phyloP scores from a whole-genome alignment of 2,113 vertebrate species.

The Columba livia region DNA sequence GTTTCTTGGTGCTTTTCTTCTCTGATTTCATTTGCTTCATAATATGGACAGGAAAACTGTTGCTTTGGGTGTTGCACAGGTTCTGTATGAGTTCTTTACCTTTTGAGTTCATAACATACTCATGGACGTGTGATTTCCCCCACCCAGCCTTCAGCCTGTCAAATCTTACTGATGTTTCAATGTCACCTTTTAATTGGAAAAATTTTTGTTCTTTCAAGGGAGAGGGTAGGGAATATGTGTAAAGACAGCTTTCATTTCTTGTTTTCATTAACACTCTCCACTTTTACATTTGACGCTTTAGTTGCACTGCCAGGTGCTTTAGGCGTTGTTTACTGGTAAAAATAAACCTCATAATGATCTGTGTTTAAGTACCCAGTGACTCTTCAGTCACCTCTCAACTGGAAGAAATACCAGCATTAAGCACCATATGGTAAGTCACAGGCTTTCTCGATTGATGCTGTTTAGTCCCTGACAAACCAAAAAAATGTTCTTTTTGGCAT shows the following conservation, averaged over 20 bases:
- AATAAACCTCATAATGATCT: background rate
- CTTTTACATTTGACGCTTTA: background rate
- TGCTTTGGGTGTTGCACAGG: background rate
- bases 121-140: rapidly evolving
- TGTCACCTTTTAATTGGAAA: background rate
- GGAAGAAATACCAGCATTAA: rapidly evolving
- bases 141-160: background rate
- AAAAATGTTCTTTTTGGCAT: background rate
- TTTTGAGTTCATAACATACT: background rate
- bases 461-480: background rate
- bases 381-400: background rate
- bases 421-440: background rate
- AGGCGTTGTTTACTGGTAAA: background rate
- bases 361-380: background rate
- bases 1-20: background rate
- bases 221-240: background rate
- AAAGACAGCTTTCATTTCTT: background rate
- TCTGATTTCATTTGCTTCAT: background rate
- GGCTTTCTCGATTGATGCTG: background rate
- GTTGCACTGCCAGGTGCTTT: background rate
- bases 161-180: background rate
- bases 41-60: background rate
- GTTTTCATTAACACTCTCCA: background rate
- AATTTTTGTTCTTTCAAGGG: background rate
- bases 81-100: background rate